A percentile compares a stretch with the other conserved stretches of the same genome.
phyloP scores from a whole-genome alignment of 92 coral and sea anemone genomes.

The Actinernus sp. region DNA sequence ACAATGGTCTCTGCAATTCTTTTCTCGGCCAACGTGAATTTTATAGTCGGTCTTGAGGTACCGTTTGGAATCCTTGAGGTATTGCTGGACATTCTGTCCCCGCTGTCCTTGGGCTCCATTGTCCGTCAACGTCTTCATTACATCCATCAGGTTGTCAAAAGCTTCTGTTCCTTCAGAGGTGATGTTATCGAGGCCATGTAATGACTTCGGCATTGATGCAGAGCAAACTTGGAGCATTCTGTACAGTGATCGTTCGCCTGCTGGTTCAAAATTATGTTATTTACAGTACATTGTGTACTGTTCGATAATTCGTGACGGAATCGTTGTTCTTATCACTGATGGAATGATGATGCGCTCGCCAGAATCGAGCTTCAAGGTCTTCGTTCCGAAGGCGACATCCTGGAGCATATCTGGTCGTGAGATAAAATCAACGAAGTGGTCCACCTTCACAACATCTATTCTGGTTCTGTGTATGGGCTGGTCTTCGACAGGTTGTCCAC shows the following conservation, averaged over 20 bases:
- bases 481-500: slow-evolving; percentile 35
- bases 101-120: too few species aligned
- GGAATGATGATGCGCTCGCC: slow-evolving; percentile 26
- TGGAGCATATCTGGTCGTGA: slow-evolving; percentile 6
- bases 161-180: slow-evolving; percentile 40
- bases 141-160: too few species aligned
- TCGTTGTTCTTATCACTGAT: slow-evolving; percentile 19
- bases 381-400: slow-evolving; percentile 39
- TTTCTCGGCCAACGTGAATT: slow-evolving; percentile 33
- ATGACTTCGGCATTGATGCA: slow-evolving; percentile 38
- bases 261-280: slow-evolving; percentile 12
- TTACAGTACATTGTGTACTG: slow-evolving; percentile 20
- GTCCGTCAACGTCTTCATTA: too few species aligned
- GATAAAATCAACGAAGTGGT: slow-evolving; percentile 32
- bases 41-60: slow-evolving; percentile 44
- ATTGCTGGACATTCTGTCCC: not conserved
- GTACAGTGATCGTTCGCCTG: slow-evolving; percentile 25
- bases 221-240: slow-evolving; percentile 50
- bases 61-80: slow-evolving; percentile 11
- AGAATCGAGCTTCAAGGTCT: slow-evolving; percentile 21
- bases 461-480: slow-evolving; percentile 8
- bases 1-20: slow-evolving; percentile 37
- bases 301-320: slow-evolving; percentile 28
- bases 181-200: slow-evolving; percentile 6
- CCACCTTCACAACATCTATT: slow-evolving; percentile 26